Percentiles rank a stretch among this genome's conserved stretches.
Evolutionary conservation across 2,113 vertebrate genomes (phyloP).

Genomic region (Gnathonemus echidnorhynchus): DNA sequence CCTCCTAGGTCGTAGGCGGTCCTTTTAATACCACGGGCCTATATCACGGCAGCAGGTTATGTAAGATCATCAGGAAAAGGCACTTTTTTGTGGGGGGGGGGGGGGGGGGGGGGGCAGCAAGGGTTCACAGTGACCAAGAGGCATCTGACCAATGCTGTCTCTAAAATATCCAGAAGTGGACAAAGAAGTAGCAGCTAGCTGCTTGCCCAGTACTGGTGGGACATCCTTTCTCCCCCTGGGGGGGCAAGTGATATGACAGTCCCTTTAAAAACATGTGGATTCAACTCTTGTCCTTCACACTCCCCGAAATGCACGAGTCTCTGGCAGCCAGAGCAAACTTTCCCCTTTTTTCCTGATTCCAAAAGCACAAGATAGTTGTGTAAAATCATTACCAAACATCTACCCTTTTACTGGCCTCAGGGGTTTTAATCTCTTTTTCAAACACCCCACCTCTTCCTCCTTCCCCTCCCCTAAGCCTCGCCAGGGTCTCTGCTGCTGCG

Average conservation of each 20-base stretch:
- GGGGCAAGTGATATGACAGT: background rate
- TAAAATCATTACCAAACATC: background rate
- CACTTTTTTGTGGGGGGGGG: background rate
- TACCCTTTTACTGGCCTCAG: background rate
- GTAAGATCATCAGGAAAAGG: background rate
- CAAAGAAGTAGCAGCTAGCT: background rate
- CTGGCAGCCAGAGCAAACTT: background rate
- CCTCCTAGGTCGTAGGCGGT: background rate
- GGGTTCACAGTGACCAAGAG: background rate
- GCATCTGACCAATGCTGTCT: background rate
- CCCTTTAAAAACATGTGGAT: background rate
- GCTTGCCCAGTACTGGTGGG: background rate
- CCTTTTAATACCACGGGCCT: background rate
- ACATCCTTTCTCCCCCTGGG: background rate
- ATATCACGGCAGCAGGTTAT: background rate
- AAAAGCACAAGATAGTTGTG: background rate
- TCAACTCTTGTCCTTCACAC: background rate
- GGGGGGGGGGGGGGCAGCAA: background rate
- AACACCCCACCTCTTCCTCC: background rate
- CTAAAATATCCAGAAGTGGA: background rate
- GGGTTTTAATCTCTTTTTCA: constrained; percentile 1
- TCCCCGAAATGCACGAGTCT: background rate
- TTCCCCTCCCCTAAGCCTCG: background rate
- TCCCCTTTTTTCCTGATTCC: background rate
- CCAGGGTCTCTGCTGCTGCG: background rate